phyloP scores from a whole-genome alignment of 2,888 invertebrate genomes.

The Pyrrhosoma nymphula region DNA sequence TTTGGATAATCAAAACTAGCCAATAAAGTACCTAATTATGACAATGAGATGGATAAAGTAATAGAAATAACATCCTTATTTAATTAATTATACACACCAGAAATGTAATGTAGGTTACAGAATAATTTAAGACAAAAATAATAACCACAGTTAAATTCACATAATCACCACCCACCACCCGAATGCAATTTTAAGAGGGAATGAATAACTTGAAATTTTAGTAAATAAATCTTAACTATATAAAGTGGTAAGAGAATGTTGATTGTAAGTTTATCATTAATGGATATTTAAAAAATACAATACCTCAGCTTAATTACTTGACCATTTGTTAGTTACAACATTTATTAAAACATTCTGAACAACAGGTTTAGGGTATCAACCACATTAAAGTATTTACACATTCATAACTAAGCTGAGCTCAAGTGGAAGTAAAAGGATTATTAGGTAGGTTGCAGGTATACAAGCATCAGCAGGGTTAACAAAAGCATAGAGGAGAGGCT shows the following conservation, averaged over 20 bases:
- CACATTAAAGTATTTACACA: constrained; percentile 27
- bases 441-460: constrained; percentile 34
- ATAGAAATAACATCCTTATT: too few relatives aligned
- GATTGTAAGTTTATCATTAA: not conserved
- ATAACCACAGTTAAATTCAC: not conserved
- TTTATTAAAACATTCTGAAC: not conserved
- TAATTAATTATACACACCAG: too few relatives aligned
- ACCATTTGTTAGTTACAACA: constrained; percentile 1
- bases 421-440: not conserved
- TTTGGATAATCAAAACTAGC: too few relatives aligned
- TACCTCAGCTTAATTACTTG: not conserved
- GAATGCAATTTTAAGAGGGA: not conserved
- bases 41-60: too few relatives aligned
- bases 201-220: not conserved
- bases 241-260: not conserved
- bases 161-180: not conserved
- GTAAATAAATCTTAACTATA: too few relatives aligned
- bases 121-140: not conserved
- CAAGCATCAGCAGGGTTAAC: constrained; percentile 41
- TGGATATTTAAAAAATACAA: not conserved
- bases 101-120: too few relatives aligned
- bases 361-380: not conserved
- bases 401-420: constrained; percentile 32
- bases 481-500: not conserved
- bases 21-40: too few relatives aligned